These are phyloP conservation scores for Cotesia typhae DNA, from an alignment of 1,140 invertebrate species.

Conservation along the genomic window DNA sequence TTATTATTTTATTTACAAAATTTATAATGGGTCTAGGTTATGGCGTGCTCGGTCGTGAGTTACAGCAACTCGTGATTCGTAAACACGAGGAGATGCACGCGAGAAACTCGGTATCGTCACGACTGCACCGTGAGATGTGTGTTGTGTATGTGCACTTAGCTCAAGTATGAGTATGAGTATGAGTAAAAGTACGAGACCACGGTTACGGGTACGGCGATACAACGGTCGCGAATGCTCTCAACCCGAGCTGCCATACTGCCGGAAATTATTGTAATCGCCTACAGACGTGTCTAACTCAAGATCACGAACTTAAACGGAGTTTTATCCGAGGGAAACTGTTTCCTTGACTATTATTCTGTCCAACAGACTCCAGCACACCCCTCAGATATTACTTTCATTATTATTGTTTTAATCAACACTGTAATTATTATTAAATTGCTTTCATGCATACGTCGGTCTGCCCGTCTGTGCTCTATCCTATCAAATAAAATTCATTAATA, in stretches of 20 bases:
- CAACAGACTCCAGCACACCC: not conserved
- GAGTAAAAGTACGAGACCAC: too few relatives aligned
- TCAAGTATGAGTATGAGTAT: too few relatives aligned
- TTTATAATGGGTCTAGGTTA: not conserved
- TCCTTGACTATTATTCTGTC: not conserved
- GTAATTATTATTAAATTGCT: too few relatives aligned
- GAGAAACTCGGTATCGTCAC: constrained; percentile 14
- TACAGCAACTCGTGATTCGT: constrained; percentile 19
- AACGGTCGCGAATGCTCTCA: constrained; percentile 11
- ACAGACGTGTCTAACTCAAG: constrained; percentile 16
- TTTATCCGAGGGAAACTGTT: constrained; percentile 1
- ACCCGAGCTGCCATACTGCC: constrained; percentile 1
- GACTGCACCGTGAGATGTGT: not conserved
- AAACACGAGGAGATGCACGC: constrained; percentile 22
- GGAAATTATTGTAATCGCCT: constrained; percentile 28
- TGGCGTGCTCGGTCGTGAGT: constrained; percentile 3
- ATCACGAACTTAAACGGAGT: constrained; percentile 16
- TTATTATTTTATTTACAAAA: not conserved
- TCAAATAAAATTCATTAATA: too few relatives aligned
- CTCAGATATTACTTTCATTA: not conserved
- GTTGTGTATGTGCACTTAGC: too few relatives aligned
- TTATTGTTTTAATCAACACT: not conserved
- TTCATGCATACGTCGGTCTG: too few relatives aligned
- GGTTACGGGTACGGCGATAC: too few relatives aligned
- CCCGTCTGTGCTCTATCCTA: too few relatives aligned